These are phyloP conservation scores for Alces alces DNA, from an alignment of 2,113 vertebrate species.

Conservation along the genomic window DNA sequence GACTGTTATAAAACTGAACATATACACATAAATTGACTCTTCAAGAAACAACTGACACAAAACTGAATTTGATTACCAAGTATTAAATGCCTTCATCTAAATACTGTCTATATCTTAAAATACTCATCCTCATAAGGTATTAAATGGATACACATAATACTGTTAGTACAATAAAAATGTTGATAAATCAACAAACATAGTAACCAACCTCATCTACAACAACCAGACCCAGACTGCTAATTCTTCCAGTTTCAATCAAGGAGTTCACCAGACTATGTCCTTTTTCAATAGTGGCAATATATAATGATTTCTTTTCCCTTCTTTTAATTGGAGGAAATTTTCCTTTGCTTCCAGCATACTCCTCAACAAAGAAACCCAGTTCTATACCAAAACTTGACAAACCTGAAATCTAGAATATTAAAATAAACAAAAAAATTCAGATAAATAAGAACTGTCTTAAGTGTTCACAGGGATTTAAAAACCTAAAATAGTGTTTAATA, in stretches of 20 bases:
- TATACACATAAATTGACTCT: not conserved
- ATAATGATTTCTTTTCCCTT: conserved; percentile 86
- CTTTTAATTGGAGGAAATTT: conserved; percentile 92
- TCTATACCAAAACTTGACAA: conserved; percentile 92
- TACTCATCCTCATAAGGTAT: not conserved
- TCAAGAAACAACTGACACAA: conserved; percentile 33
- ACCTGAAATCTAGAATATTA: conserved; percentile 85
- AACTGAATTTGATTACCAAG: not conserved
- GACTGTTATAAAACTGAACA: not conserved
- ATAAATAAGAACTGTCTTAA: conserved; percentile 12
- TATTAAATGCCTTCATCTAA: not conserved
- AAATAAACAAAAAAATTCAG: not conserved
- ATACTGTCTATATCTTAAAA: not conserved
- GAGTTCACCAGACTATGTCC: conserved; percentile 94
- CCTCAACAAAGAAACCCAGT: conserved; percentile 95
- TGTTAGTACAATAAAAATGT: not conserved
- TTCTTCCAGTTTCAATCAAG: conserved; percentile 87
- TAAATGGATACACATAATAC: not conserved
- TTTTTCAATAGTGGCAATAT: conserved; percentile 95
- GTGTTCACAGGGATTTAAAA: not conserved
- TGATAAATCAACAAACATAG: not conserved
- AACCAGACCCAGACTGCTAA: conserved; percentile 87
- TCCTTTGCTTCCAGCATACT: conserved; percentile 97
- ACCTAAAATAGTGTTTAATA: not conserved
- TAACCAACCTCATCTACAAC: conserved; percentile 94